Evolutionary conservation across 2,888 invertebrate species (phyloP).

Genomic region (Gerris lacustris): DNA sequence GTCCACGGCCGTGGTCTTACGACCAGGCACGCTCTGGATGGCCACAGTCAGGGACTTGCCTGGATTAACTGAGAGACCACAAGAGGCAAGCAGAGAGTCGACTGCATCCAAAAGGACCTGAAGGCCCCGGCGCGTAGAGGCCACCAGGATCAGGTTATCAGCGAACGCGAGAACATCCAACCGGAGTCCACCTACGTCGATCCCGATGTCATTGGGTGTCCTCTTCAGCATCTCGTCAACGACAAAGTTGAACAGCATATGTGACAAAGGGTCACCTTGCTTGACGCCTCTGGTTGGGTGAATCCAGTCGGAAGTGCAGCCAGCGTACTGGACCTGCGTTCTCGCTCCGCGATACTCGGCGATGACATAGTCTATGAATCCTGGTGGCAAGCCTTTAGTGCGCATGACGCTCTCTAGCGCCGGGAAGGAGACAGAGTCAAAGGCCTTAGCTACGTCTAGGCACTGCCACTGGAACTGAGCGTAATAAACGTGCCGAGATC

Average conservation of each 20-base stretch:
- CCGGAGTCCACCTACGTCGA: neutral
- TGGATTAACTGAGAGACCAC: slow-evolving; percentile 18
- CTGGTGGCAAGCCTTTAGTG: slow-evolving; percentile 32
- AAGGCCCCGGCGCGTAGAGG: slow-evolving; percentile 8
- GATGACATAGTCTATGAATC: slow-evolving; percentile 33
- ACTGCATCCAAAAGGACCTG: neutral
- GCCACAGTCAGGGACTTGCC: slow-evolving; percentile 33
- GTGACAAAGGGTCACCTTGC: slow-evolving; percentile 37
- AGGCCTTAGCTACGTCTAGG: slow-evolving; percentile 38
- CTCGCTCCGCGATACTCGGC: slow-evolving; percentile 34
- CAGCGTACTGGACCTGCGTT: slow-evolving; percentile 25
- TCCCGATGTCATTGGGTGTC: slow-evolving; percentile 12
- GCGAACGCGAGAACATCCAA: slow-evolving; percentile 35
- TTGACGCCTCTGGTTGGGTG: slow-evolving; percentile 34
- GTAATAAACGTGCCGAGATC: slow-evolving; percentile 1
- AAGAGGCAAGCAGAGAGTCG: neutral
- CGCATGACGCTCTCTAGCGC: too few species aligned
- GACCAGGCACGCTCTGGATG: slow-evolving; percentile 31
- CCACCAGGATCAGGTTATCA: too few species aligned
- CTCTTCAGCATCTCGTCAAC: slow-evolving; percentile 21
- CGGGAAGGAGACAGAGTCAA: slow-evolving; percentile 37
- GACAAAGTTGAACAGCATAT: slow-evolving; percentile 35
- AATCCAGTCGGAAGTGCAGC: slow-evolving; percentile 10
- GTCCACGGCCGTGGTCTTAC: slow-evolving; percentile 24
- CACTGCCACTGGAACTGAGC: neutral